Conservation (phyloP, 1,140 invertebrate genomes). For the Oreohelix idahoensis region DNA sequence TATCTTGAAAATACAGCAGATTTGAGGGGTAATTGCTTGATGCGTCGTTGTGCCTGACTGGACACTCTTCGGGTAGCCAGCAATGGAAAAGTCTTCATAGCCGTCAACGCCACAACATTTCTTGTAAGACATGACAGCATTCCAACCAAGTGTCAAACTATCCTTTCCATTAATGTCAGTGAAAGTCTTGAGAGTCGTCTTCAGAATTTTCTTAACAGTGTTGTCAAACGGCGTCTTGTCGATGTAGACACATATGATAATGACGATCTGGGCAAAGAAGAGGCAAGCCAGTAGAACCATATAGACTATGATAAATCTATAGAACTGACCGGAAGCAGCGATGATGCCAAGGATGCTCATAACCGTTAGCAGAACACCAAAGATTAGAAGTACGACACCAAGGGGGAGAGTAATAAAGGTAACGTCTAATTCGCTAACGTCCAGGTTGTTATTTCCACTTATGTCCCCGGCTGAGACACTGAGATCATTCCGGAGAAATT, state of each 20-base stretch:
- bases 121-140: constrained; percentile 24
- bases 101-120: constrained; percentile 14
- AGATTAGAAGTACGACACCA: neutral
- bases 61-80: neutral
- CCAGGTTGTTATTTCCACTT: neutral
- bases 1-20: constrained; percentile 13
- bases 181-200: neutral
- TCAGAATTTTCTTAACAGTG: neutral
- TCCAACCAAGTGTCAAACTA: constrained; percentile 11
- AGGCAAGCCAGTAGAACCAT: neutral
- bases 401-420: constrained; percentile 12
- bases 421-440: neutral
- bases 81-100: neutral
- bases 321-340: neutral
- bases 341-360: constrained; percentile 7
- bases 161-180: neutral
- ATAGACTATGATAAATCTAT: constrained; percentile 10
- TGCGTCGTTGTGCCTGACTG: neutral
- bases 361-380: neutral
- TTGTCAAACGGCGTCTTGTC: constrained; percentile 18
- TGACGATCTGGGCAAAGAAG: neutral
- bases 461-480: neutral
- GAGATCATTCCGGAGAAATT: constrained; percentile 6
- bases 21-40: neutral
- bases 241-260: constrained; percentile 25